Evolutionary conservation across 2,888 invertebrate species (phyloP).

Genomic region (Cotesia congregata): DNA sequence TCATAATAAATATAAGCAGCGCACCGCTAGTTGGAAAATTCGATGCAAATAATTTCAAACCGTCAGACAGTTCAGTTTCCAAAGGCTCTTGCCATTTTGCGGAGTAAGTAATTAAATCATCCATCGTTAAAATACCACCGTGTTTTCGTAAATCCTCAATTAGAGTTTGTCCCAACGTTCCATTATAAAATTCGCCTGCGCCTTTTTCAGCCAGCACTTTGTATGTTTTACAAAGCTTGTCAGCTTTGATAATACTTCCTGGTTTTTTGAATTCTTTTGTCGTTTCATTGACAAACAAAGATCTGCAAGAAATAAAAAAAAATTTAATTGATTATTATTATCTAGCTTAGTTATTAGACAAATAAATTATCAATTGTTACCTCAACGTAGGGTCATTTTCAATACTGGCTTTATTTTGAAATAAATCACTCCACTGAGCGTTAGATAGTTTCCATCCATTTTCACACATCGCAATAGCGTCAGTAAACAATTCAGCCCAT

Average conservation of each 20-base stretch:
- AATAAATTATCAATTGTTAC: constrained; percentile 61
- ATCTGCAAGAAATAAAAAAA: constrained; percentile 68
- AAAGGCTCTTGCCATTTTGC: constrained; percentile 79
- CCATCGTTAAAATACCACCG: constrained; percentile 80
- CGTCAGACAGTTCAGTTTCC: constrained; percentile 73
- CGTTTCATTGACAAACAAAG: constrained; percentile 76
- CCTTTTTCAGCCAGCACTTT: constrained; percentile 78
- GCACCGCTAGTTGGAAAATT: constrained; percentile 91
- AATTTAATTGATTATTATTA: not conserved
- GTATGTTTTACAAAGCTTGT: constrained; percentile 81
- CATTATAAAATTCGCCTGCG: constrained; percentile 84
- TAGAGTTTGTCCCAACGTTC: constrained; percentile 78
- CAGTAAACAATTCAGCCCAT: constrained; percentile 85
- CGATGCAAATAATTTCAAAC: constrained; percentile 80
- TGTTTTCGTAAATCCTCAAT: constrained; percentile 79
- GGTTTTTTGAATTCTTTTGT: constrained; percentile 73
- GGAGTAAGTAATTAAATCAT: constrained; percentile 78
- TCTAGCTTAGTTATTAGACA: not conserved
- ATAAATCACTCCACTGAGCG: constrained; percentile 76
- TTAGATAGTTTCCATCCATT: constrained; percentile 81
- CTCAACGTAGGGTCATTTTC: constrained; percentile 75
- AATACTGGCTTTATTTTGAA: constrained; percentile 72
- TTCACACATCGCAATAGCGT: constrained; percentile 83
- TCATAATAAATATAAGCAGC: constrained; percentile 85
- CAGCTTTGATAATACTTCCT: constrained; percentile 77